Evolutionary conservation across 92 coral and sea anemone species (phyloP), one percentile per base, ranked within the genome.

Genomic region (Galaxea fascicularis): DNA sequence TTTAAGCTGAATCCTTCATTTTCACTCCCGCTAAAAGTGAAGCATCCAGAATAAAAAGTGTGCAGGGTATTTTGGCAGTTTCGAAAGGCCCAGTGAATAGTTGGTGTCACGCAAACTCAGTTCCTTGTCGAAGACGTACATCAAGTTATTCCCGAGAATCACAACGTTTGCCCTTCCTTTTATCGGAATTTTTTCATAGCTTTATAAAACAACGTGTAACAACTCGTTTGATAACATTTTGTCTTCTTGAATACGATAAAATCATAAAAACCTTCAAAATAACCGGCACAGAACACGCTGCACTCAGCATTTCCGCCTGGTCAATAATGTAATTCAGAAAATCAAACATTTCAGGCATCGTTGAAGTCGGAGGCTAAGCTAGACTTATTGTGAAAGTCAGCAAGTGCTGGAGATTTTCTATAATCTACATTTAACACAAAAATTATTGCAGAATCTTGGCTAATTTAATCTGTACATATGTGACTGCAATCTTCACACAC

Each of bases 321-420:
- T 54, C 60, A 54, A 11, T 17, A 54, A 54, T 54, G 60, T 54
- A 54, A 54, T 54, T 54, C 60, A 54, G 60, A 54, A 54, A 54
- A 54, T 54, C 60, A 54, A 54, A 54, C 60, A 54, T 54, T 54
- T 54, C 60, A 54, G 60, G 60, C 60, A 54, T 54, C 60, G 60
- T 54, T 54, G 18, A 54, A 54, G 60, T 54, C 60, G 16, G 60
- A 54, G n/a, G 60, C 60, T 54, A 54, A 54, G 60, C 60, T 54
- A 54, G n/a, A 54, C 60, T 54, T 54, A 54, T 54, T 54, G 60
- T 54, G 60, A 54, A 54, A 54, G 60, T 54, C 60, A 54, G 60
- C 18, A 54, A 54, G 60, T 54, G 60, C 60, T 54, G 60, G n/a
- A 11, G 60, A 54, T 54, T 54, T 54, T 54, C 1, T 54, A 54